Percentiles rank a stretch among this genome's conserved stretches.
phyloP scores from a whole-genome alignment of 1,140 invertebrate genomes.

The Helicoverpa zea region DNA sequence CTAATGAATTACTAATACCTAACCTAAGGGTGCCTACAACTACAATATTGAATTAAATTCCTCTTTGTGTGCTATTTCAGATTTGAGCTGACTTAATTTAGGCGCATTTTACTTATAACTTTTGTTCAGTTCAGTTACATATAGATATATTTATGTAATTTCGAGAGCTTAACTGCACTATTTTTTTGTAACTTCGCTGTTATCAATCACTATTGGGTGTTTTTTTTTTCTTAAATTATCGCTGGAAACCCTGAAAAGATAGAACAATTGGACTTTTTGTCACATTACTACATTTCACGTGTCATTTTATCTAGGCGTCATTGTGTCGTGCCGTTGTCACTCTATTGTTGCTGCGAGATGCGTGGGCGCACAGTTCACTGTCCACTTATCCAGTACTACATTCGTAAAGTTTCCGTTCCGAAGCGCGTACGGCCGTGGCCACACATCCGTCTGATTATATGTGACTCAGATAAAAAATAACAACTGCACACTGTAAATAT shows the following conservation, averaged over 20 bases:
- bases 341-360: slow-evolving; percentile 42
- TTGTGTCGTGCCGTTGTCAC: background rate
- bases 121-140: too few species aligned
- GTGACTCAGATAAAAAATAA: slow-evolving; percentile 45
- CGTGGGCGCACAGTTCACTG: slow-evolving; percentile 76
- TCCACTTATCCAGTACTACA: slow-evolving; percentile 75
- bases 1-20: too few species aligned
- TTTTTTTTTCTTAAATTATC: background rate
- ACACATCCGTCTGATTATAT: slow-evolving; percentile 78
- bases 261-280: background rate
- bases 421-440: slow-evolving; percentile 61
- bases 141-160: too few species aligned
- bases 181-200: background rate
- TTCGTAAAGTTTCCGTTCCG: slow-evolving; percentile 68
- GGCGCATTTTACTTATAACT: too few species aligned
- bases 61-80: too few species aligned
- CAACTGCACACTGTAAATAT: slow-evolving; percentile 34
- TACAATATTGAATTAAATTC: too few species aligned
- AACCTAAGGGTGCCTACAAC: too few species aligned
- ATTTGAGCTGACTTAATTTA: too few species aligned
- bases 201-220: background rate
- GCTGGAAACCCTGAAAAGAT: background rate
- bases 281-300: background rate
- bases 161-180: too few species aligned
- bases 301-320: slow-evolving; percentile 48